phyloP scores from a whole-genome alignment of 2,113 vertebrate species.

The Dromiciops gliroides region DNA sequence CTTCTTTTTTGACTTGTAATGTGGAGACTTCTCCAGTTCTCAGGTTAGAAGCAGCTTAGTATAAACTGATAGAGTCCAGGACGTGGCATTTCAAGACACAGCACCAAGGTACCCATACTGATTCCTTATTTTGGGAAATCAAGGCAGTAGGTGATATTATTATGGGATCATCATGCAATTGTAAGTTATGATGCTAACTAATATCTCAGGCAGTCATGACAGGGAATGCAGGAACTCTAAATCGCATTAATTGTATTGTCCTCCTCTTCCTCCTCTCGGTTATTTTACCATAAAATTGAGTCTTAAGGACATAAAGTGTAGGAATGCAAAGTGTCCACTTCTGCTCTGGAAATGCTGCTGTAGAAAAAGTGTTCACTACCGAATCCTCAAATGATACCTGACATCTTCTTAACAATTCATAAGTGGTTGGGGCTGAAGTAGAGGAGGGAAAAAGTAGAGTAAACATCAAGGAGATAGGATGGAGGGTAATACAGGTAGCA shows the following conservation, averaged over 20 bases:
- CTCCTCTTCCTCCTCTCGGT: background rate
- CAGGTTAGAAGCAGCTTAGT: background rate
- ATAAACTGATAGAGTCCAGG: background rate
- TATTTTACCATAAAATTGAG: background rate
- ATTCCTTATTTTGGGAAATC: background rate
- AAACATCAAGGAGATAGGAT: no score
- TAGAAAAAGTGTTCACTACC: background rate
- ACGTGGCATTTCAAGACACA: background rate
- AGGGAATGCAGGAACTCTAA: background rate
- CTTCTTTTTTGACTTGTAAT: background rate
- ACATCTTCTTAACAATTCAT: background rate
- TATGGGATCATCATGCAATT: background rate
- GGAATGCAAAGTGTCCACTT: background rate
- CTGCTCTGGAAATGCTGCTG: background rate
- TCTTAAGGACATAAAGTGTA: background rate
- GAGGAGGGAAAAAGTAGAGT: no score
- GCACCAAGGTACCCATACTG: background rate
- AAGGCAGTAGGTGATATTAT: background rate
- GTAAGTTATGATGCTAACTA: background rate
- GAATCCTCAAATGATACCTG: background rate
- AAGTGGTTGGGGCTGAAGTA: background rate
- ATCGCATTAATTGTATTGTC: background rate
- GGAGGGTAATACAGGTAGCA: no score
- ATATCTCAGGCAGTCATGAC: background rate
- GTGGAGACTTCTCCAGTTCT: background rate